Conservation (phyloP, 2,888 invertebrate species). For the Bedellia somnulentella region DNA sequence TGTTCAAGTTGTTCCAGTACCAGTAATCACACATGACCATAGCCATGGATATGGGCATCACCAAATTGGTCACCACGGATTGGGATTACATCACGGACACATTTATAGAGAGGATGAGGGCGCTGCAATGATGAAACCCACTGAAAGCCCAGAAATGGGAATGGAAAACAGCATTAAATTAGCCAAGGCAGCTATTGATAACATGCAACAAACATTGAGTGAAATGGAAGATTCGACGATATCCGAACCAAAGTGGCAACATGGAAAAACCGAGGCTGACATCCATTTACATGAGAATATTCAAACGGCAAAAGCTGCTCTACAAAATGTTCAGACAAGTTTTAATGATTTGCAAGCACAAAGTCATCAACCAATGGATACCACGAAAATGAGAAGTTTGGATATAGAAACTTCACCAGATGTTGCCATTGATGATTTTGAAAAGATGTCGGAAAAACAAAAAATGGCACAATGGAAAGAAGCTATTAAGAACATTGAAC, state of each 20-base stretch:
- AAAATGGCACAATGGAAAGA: slow-evolving; percentile 37
- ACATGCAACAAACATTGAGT: slow-evolving; percentile 30
- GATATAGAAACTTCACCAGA: not conserved
- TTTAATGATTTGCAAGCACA: slow-evolving; percentile 27
- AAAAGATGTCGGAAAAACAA: slow-evolving; percentile 23
- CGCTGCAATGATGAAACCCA: too few relatives aligned
- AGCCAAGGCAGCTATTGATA: slow-evolving; percentile 44
- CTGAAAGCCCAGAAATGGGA: too few relatives aligned
- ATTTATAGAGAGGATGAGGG: too few relatives aligned
- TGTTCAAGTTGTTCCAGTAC: too few relatives aligned
- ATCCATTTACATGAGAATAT: slow-evolving; percentile 30
- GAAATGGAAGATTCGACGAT: slow-evolving; percentile 20
- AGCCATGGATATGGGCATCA: not conserved
- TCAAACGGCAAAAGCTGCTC: slow-evolving; percentile 12
- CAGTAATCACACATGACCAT: not conserved
- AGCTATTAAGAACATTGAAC: slow-evolving; percentile 27
- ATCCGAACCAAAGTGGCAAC: slow-evolving; percentile 15
- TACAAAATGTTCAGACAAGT: slow-evolving; percentile 23
- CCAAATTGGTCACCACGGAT: not conserved
- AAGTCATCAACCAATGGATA: slow-evolving; percentile 9
- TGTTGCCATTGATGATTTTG: slow-evolving; percentile 16
- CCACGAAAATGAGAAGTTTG: not conserved
- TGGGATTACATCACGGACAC: not conserved
- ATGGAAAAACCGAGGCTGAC: slow-evolving; percentile 18
- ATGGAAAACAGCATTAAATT: slow-evolving; percentile 35